Base-by-base conservation (phyloP, 2,888 invertebrate genomes). In the Silvanus unidentatus region DNA sequence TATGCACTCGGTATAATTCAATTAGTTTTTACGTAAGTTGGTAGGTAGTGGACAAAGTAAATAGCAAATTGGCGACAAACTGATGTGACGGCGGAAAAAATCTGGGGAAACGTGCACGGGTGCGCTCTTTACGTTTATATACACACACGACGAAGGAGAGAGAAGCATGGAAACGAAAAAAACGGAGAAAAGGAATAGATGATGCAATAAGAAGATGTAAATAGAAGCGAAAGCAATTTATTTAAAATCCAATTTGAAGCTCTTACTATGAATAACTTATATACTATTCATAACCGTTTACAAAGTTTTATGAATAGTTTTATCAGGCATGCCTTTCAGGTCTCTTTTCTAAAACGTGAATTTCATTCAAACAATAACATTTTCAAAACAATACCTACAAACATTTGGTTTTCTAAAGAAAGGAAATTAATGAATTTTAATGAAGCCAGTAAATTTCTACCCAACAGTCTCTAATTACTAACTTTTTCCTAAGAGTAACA, bases 141-240 rank as follows among this genome's bases (percentile, higher is more conserved):
- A n/a, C n/a, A n/a, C n/a, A n/a, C n/a, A n/a, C n/a, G 32, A 32
- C 11, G 32, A 3, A 8, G 13, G 4, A 9, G 32, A 32, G 10
- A 32, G 32, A 32, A 28, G 40, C 15, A 10, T 10, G 40, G 39
- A 16, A 44, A 54, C 42, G 43, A 48, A 47, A 39, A 12, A 32
- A 13, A 3, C 4, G 16, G 48, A 40, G 55, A 50, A 44, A 50
- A 39, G 48, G 50, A 55, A 52, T 51, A 45, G 55, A 61, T 58
- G 59, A 62, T 54, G 59, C 57, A 62, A 63, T 62, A 62, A 62
- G 57, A 58, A 60, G 61, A 64, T 62, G 64, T 60, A 64, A 64
- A 64, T 64, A 59, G 59, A 58, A 59, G 59, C 60, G 59, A 60
- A 61, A 55, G 58, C 61, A 63, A 62, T 64, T 64, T 62, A 64